Conservation (phyloP, 2,113 vertebrate species). For the Illadopsis cleaveri region DNA sequence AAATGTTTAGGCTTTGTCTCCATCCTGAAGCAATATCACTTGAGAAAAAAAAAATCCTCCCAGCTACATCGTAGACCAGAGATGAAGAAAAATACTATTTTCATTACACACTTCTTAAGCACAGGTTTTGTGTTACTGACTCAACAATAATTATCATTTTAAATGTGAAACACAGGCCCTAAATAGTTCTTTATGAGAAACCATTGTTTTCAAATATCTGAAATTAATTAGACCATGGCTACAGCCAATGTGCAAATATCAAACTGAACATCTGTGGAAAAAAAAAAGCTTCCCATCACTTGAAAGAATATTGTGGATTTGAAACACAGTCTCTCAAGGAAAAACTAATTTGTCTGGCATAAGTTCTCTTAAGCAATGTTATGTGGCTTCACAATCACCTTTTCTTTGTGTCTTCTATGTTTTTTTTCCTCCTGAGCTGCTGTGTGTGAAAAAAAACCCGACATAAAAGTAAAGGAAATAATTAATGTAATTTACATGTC, state of each 20-base stretch:
- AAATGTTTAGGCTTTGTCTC: conserved; percentile 48
- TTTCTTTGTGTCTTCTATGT: background rate
- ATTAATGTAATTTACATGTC: background rate
- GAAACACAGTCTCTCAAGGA: conserved; percentile 14
- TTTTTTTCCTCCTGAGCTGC: background rate
- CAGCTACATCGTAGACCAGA: background rate
- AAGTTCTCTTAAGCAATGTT: background rate
- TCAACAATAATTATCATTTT: conserved; percentile 39
- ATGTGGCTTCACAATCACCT: background rate
- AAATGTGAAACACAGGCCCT: conserved; percentile 34
- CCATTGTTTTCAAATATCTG: conserved; percentile 61
- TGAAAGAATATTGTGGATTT: background rate
- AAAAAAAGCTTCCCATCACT: background rate
- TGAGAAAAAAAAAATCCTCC: background rate
- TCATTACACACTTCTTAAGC: conserved; percentile 26
- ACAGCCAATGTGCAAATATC: conserved; percentile 36
- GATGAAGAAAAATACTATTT: conserved; percentile 23
- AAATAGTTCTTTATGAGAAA: conserved; percentile 42
- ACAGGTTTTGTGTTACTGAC: conserved; percentile 54
- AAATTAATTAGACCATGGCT: conserved; percentile 48
- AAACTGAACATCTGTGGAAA: conserved; percentile 41
- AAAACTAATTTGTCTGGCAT: background rate
- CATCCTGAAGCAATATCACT: background rate
- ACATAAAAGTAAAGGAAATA: background rate
- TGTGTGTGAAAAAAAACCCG: background rate